phyloP scores from a whole-genome alignment of 1,140 invertebrate genomes.

The Lepidostoma basale region DNA sequence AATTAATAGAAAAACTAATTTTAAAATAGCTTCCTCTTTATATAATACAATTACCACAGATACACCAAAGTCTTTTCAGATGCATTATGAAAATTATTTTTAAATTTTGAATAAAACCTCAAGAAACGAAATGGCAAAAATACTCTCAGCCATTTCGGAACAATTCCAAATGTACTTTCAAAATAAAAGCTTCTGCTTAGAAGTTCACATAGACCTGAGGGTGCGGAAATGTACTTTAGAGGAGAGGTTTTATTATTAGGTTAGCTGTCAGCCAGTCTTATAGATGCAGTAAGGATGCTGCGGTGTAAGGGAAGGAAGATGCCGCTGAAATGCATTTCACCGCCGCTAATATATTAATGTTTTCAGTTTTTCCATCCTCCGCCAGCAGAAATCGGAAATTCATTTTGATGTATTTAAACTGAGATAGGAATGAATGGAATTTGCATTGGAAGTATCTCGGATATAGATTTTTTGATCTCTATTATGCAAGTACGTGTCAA shows the following conservation, averaged over 20 bases:
- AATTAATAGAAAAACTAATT: too few species aligned
- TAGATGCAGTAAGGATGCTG: constrained; percentile 23
- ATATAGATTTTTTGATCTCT: too few species aligned
- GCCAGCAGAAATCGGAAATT: not conserved
- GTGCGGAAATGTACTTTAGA: constrained; percentile 7
- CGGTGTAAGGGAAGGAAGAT: constrained; percentile 29
- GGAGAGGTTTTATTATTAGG: constrained; percentile 46
- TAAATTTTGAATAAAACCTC: too few species aligned
- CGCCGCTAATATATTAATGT: constrained; percentile 33
- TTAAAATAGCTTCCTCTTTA: too few species aligned
- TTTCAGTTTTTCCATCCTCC: constrained; percentile 13
- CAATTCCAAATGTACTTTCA: not conserved
- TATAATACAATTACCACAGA: too few species aligned
- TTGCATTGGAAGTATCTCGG: not conserved
- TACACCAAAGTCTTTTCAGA: too few species aligned
- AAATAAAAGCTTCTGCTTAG: constrained; percentile 21
- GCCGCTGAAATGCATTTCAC: constrained; percentile 23
- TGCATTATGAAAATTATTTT: too few species aligned
- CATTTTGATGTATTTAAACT: not conserved
- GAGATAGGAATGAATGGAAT: not conserved
- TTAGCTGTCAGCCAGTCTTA: constrained; percentile 39
- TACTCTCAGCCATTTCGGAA: not conserved
- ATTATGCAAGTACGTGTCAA: too few species aligned
- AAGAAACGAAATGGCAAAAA: too few species aligned
- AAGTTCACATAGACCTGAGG: constrained; percentile 23